Base-by-base conservation (phyloP, 2,113 vertebrate species). In the Jaculus jaculus region DNA sequence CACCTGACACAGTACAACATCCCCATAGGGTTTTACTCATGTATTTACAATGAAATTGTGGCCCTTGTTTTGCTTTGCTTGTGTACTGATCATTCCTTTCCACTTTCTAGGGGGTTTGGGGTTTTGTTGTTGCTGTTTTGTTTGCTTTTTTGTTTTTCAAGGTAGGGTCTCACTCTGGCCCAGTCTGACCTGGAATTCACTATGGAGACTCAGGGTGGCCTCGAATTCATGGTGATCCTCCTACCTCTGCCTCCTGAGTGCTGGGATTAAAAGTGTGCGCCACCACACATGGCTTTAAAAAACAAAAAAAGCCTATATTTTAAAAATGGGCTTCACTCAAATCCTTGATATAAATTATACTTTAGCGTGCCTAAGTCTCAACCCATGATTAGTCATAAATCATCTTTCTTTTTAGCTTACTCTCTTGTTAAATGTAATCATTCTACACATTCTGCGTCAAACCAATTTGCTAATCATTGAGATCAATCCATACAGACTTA, bases 261-360 rank as follows among this genome's bases (percentile, higher is more conserved):
- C 42, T 47, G 42, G 42, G 42, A 47, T 47, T 47, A 47, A 47
- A 47, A 8, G 42, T 47, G 42, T 47, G 8, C 5, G 42, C 42
- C 42, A 47, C 42, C 42, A 47, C 8, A 8, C 42, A 8, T 47
- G 42, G 42, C 42, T 47, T 47, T 47, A 47, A 47, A 6, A n/a
- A n/a, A n/a, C n/a, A n/a, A n/a, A n/a, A n/a, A 47, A 47, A 47
- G 63, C 9, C 66, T 60, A 87, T 34, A 63, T 75, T 91, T 93
- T 86, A 68, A 79, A 92, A 92, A 80, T 34, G n/a, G 8, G 17
- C 91, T 93, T 94, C 34, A 92, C 84, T 90, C 69, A 85, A 91
- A 92, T 85, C 37, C 28, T 90, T 42, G 66, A 84, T 78, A 54
- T 4, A 88, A 73, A 16, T 86, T 47, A 58, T 10, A 84, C 1